A percentile compares a stretch with the other conserved stretches of the same genome.
Conservation (phyloP, 2,113 vertebrate species). For the Sminthopsis crassicaudata region DNA sequence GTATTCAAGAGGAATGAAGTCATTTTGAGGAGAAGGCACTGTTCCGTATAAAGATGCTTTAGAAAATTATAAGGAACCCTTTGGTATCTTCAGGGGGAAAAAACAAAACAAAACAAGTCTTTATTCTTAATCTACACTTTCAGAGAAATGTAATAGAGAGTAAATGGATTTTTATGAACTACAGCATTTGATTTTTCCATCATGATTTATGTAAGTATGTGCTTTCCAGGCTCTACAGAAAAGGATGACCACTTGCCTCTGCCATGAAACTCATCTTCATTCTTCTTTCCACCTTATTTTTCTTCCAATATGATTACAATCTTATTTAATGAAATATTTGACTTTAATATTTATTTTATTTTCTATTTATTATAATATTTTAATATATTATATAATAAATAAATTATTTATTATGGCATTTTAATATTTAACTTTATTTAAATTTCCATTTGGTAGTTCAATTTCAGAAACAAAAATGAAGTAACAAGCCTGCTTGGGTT, state of each 20-base stretch:
- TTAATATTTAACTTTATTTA: neutral
- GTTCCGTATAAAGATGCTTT: neutral
- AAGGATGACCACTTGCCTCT: neutral
- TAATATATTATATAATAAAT: no score
- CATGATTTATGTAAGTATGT: neutral
- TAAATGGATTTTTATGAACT: neutral
- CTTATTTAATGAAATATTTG: neutral
- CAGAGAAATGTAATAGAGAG: neutral
- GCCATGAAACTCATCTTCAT: neutral
- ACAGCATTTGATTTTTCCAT: neutral
- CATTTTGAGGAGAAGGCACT: constrained; percentile 20
- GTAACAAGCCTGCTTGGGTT: constrained; percentile 17
- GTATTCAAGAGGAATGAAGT: neutral
- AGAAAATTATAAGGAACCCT: constrained; percentile 10
- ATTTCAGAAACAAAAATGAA: constrained; percentile 14
- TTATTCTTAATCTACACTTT: neutral
- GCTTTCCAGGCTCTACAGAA: neutral
- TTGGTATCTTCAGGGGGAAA: constrained; percentile 22
- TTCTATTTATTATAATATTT: no score
- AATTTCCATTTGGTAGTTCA: constrained; percentile 23
- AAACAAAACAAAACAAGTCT: neutral
- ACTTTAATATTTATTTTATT: neutral
- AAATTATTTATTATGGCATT: no score
- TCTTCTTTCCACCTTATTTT: neutral
- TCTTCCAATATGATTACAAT: neutral